Conservation (phyloP, 1,140 invertebrate species). For the Microvelia longipes region DNA sequence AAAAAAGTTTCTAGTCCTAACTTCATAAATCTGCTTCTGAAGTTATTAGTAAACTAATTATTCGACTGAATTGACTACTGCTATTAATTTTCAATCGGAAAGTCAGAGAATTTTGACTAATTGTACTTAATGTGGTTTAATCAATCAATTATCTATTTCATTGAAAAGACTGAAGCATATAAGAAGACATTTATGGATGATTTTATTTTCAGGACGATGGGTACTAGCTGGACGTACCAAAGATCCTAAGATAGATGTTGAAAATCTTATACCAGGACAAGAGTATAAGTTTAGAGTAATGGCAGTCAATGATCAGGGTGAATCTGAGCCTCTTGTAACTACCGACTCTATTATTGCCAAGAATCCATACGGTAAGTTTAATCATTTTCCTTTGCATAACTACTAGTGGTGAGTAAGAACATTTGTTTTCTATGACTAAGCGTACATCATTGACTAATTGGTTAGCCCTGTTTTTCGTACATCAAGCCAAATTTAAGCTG, state of each 20-base stretch:
- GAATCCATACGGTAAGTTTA: slow-evolving; percentile 79
- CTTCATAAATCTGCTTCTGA: too few relatives aligned
- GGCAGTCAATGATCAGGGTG: slow-evolving; percentile 89
- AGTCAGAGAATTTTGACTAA: too few relatives aligned
- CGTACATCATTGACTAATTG: not conserved
- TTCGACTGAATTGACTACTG: too few relatives aligned
- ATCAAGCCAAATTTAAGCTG: not conserved
- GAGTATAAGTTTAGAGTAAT: slow-evolving; percentile 94
- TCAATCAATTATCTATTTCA: too few relatives aligned
- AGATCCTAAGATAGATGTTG: slow-evolving; percentile 68
- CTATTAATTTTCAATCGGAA: too few relatives aligned
- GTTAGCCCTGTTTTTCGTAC: not conserved
- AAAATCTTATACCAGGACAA: slow-evolving; percentile 73
- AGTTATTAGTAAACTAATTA: too few relatives aligned
- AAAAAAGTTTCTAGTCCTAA: too few relatives aligned
- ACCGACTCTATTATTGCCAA: slow-evolving; percentile 84
- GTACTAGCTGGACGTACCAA: slow-evolving; percentile 59
- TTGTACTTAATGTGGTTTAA: too few relatives aligned
- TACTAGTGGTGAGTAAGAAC: not conserved
- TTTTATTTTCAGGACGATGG: slow-evolving; percentile 60
- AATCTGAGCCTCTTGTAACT: slow-evolving; percentile 79
- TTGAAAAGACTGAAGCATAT: too few relatives aligned
- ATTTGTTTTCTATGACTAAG: not conserved
- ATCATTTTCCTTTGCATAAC: slow-evolving; percentile 1
- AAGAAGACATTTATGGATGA: too few relatives aligned